These are phyloP conservation scores for Coranthus polyacanthus DNA, from an alignment of 2,797 vertebrate genomes.

Conservation along the genomic window DNA sequence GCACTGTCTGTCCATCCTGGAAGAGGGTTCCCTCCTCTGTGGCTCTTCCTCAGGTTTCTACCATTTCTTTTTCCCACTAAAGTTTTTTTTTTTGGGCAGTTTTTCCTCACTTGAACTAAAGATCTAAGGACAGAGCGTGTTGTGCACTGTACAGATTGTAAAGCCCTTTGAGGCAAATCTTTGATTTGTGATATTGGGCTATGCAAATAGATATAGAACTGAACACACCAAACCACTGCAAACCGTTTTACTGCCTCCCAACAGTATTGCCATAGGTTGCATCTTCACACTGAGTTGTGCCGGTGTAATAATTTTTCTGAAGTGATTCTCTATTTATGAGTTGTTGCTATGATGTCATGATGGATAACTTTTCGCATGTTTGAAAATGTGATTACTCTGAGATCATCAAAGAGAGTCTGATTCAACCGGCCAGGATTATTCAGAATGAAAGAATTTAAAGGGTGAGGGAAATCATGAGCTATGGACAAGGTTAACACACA, in stretches of 20 bases:
- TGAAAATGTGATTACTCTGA: conserved; percentile 14
- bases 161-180: too few species aligned
- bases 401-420: conserved; percentile 21
- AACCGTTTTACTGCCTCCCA: conserved; percentile 41
- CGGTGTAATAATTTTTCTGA: conserved; percentile 5
- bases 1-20: too few species aligned
- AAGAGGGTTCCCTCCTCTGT: too few species aligned
- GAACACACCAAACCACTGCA: too few species aligned
- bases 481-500: conserved; percentile 15
- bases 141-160: too few species aligned
- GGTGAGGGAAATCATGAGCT: conserved; percentile 4
- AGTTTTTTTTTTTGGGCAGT: too few species aligned
- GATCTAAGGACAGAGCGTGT: background rate
- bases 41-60: too few species aligned
- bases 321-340: conserved; percentile 11
- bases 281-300: conserved; percentile 13
- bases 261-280: conserved; percentile 21
- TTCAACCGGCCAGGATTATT: background rate
- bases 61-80: too few species aligned
- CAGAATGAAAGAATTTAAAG: conserved; percentile 18
- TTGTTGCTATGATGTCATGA: background rate
- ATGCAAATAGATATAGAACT: conserved; percentile 31
- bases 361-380: conserved; percentile 15
- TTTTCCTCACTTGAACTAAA: too few species aligned
- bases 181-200: too few species aligned